phyloP scores from a whole-genome alignment of 2,797 vertebrate species.

The Novumbra hubbsi region DNA sequence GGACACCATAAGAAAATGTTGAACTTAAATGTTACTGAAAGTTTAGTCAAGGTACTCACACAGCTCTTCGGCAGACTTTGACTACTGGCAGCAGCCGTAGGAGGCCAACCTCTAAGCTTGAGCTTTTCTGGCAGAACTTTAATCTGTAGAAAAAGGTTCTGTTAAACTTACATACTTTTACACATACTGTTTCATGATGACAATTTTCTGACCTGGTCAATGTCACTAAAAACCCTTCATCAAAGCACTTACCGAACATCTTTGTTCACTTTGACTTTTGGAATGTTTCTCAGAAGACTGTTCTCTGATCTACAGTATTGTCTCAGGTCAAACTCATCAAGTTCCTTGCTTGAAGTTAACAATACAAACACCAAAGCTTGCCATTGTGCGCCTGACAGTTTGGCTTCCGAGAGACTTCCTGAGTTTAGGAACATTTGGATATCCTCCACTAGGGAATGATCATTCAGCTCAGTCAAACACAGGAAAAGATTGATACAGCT shows the following conservation, averaged over 20 bases:
- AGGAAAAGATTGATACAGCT: neutral
- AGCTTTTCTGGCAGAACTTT: no score
- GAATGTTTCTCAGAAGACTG: neutral
- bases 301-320: neutral
- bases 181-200: no score
- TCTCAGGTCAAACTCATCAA: neutral
- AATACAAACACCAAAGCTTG: neutral
- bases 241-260: no score
- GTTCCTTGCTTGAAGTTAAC: neutral
- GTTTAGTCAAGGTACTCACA: neutral
- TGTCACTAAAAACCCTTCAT: no score
- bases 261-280: no score
- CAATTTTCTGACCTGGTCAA: no score
- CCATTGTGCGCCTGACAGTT: neutral
- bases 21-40: no score
- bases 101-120: neutral
- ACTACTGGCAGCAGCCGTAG: neutral
- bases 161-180: no score
- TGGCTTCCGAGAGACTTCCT: neutral
- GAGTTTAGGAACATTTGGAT: neutral
- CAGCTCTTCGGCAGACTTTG: neutral
- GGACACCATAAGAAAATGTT: no score
- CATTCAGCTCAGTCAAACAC: neutral
- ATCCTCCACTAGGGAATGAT: conserved; percentile 1
- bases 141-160: no score